A percentile compares a stretch with the other conserved stretches of the same genome.
phyloP scores from a whole-genome alignment of 2,888 invertebrate species.

The Aporophyla nigra region DNA sequence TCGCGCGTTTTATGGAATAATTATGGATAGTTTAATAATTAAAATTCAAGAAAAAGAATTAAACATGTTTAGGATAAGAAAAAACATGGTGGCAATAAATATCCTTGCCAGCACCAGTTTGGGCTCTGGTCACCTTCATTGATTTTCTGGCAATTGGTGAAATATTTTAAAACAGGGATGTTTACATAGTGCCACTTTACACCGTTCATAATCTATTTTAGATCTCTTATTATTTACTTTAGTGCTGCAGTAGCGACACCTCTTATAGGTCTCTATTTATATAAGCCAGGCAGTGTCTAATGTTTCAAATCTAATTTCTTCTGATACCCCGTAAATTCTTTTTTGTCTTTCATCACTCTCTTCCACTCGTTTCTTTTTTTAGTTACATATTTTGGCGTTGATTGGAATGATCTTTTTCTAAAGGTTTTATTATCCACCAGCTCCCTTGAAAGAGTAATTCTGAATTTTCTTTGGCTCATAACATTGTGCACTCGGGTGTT shows the following conservation, averaged over 20 bases:
- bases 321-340: background rate
- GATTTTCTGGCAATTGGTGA: conserved; percentile 32
- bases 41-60: conserved; percentile 25
- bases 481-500: background rate
- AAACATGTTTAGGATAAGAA: conserved; percentile 15
- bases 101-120: conserved; percentile 40
- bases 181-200: conserved; percentile 42
- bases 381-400: conserved; percentile 41
- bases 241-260: conserved; percentile 43
- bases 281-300: background rate
- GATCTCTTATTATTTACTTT: conserved; percentile 35
- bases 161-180: conserved; percentile 39
- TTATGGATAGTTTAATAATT: conserved; percentile 26
- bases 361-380: conserved; percentile 1
- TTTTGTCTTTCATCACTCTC: background rate
- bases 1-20: conserved; percentile 18
- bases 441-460: conserved; percentile 48
- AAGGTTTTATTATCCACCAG: conserved; percentile 56
- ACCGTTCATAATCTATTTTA: conserved; percentile 34
- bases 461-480: background rate
- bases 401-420: conserved; percentile 57
- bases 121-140: conserved; percentile 7
- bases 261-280: conserved; percentile 1
- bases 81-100: conserved; percentile 44
- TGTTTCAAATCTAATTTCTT: background rate